Evolutionary conservation across 2,888 invertebrate species (phyloP).

Genomic region (Drosophila eohydei): DNA sequence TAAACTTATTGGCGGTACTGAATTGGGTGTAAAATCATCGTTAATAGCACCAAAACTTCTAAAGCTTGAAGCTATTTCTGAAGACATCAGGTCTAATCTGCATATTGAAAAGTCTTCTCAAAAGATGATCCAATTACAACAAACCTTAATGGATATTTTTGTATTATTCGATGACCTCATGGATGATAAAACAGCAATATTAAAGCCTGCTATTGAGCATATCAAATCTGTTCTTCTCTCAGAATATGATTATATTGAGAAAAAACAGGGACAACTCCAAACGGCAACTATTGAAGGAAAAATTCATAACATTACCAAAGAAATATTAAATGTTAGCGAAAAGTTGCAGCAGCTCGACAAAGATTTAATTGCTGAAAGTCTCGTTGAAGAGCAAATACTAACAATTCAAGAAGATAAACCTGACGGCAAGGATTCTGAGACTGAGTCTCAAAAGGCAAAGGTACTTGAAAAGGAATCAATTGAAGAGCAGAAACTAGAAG

Average conservation of each 20-base stretch:
- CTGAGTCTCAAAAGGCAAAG: neutral
- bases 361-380: neutral
- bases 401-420: neutral
- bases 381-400: neutral
- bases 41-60: constrained; percentile 51
- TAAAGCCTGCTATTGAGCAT: constrained; percentile 53
- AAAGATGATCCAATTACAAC: constrained; percentile 78
- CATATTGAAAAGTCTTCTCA: constrained; percentile 71
- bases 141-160: constrained; percentile 79
- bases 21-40: constrained; percentile 45
- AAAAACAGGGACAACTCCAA: constrained; percentile 32
- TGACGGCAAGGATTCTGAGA: neutral
- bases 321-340: constrained; percentile 50
- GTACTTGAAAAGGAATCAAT: neutral
- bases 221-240: constrained; percentile 50
- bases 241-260: constrained; percentile 70
- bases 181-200: constrained; percentile 39
- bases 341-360: constrained; percentile 33
- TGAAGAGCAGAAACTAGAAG: neutral
- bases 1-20: constrained; percentile 39
- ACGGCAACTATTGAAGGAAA: constrained; percentile 46
- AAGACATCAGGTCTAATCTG: constrained; percentile 36
- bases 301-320: constrained; percentile 44
- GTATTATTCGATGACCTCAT: constrained; percentile 76
- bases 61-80: constrained; percentile 53